Evolutionary conservation across 2,888 invertebrate genomes (phyloP), one percentile per base, ranked within the genome.

Genomic region (Meghimatium bilineatum): DNA sequence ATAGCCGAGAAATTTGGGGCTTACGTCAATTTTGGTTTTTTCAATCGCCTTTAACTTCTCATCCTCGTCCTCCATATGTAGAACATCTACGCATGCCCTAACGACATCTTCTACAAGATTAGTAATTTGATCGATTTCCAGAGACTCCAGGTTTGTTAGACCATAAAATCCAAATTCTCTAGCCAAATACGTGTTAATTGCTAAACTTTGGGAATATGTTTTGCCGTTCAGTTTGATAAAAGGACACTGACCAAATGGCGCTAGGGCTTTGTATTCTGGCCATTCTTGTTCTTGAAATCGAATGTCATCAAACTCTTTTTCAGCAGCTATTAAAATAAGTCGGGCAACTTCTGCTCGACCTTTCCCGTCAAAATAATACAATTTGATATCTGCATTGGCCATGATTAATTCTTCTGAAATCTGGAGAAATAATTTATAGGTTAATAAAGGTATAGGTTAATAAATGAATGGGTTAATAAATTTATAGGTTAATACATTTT

Each of bases 91-190:
- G 63, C 63, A 75, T 26, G 6, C 34, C 14, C 23, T 66, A 1
- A 63, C n/a, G 5, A 75, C 26, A 10, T 87, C 87, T n/a, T 84
- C 86, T 14, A 87, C 82, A 14, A 77, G 67, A 32, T 87, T 87
- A 10, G 85, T 85, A 0, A 84, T 75, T 23, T 86, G 85, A 36
- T 88, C 88, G 38, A 87, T 83, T 67, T 80, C 66, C 29, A 85
- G 74, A 69, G 80, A 60, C 26, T 88, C 88, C 66, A 84, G 36
- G 60, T 77, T 82, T 38, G 79, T 80, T 52, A 82, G 72, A 0
- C 87, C 87, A 44, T 80, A 71, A n/a, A 87, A 84, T 66, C 86
- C 87, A 71, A 82, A 83, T 26, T 82, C 82, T n/a, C 71, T 71
- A 3, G 85, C 85, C 60, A 85, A 67, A 49, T 34, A 85, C 1